Evolutionary conservation across 2,113 vertebrate genomes (phyloP).

Genomic region (Sapajus apella): DNA sequence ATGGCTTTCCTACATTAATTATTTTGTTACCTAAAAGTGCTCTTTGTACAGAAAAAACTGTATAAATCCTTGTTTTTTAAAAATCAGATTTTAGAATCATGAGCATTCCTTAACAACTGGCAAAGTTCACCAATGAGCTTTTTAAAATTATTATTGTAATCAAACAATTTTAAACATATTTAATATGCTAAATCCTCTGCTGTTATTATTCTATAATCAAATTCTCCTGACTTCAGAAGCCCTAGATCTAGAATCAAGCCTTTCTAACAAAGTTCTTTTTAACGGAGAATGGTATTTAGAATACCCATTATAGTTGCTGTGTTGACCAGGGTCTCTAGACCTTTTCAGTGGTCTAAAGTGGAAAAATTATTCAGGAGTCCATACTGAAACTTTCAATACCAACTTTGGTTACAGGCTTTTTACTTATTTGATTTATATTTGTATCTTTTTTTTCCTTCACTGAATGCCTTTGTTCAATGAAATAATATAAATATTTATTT

Average conservation of each 20-base stretch:
- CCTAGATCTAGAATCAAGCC: background rate
- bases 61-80: background rate
- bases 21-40: background rate
- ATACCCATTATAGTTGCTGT: background rate
- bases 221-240: background rate
- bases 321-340: background rate
- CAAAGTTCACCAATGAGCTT: background rate
- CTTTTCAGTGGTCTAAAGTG: background rate
- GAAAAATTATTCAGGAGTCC: background rate
- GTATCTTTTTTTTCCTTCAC: background rate
- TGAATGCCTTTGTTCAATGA: background rate
- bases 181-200: background rate
- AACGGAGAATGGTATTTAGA: background rate
- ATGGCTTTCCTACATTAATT: background rate
- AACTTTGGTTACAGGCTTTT: background rate
- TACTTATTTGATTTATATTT: background rate
- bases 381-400: background rate
- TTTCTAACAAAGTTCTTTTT: background rate
- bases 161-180: background rate
- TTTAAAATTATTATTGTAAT: background rate
- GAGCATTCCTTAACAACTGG: background rate
- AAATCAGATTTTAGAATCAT: background rate
- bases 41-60: background rate
- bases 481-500: slow-evolving; percentile 6
- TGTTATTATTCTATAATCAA: background rate